Conservation (phyloP, 1,140 invertebrate species). For the Drosophila sp. region DNA sequence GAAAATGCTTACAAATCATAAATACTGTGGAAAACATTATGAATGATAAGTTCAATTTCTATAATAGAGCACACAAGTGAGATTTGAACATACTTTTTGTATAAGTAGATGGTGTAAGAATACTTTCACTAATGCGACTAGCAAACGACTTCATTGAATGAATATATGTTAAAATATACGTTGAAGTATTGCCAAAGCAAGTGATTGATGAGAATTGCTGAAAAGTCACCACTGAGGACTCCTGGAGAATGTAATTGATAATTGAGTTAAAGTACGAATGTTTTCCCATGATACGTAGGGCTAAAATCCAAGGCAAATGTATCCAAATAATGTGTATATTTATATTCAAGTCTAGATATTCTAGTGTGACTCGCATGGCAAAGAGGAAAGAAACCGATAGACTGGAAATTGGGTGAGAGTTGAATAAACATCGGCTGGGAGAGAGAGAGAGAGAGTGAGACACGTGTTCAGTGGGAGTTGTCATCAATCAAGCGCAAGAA, state of each 20-base stretch:
- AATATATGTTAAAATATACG: neutral
- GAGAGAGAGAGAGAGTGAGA: no score
- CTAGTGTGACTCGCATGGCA: no score
- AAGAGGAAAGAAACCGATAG: no score
- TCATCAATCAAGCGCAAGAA: slow-evolving; percentile 45
- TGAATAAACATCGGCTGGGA: slow-evolving; percentile 11
- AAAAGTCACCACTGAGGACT: neutral
- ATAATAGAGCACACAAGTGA: no score
- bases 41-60: no score
- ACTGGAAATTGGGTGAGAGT: neutral
- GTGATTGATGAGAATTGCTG: slow-evolving; percentile 3
- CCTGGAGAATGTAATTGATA: neutral
- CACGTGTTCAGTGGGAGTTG: slow-evolving; percentile 30
- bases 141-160: neutral
- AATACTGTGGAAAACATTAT: no score
- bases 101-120: no score
- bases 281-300: neutral
- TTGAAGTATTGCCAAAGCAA: neutral
- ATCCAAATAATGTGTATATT: neutral
- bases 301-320: neutral
- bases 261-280: neutral
- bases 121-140: no score
- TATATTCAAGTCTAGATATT: no score
- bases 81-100: no score
- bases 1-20: no score